Evolutionary conservation across 2,888 invertebrate genomes (phyloP), one percentile per base, ranked within the genome.

Genomic region (Torymus aiolomorphi): DNA sequence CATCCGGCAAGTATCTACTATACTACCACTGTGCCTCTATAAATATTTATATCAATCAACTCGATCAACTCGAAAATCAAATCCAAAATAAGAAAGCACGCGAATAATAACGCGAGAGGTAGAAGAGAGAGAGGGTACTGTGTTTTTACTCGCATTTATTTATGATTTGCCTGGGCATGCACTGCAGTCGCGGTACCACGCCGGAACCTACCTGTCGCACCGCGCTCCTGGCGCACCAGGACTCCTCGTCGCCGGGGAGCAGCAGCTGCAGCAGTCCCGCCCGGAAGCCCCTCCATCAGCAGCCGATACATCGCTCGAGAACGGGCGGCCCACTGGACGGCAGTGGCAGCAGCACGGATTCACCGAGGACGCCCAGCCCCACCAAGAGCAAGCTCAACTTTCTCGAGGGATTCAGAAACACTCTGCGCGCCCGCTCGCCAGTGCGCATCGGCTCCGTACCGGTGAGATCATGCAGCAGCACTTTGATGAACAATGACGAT

Each of bases 331-430:
- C 83, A n/a, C 82, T 86, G 72, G 86, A 86, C 73, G 62, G 74
- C 14, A 82, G 84, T 31, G 80, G 42, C 8, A 42, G 42, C 42
- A 42, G 72, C 10, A 63, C 62, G 12, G 83, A 85, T 20, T 81
- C 85, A 3, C 86, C 88, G 14, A 87, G 89, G 49, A 90, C 91
- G 8, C 89, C 89, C 18, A 91, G 90, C 83, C 91, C 91, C 16
- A 91, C 91, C 63, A 92, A 92, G 85, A 91, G 91, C 84, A 92
- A 91, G 82, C 86, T 90, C 78, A 89, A 88, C 84, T 92, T 94
- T 86, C 92, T 94, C 86, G 93, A 93, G 85, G 94, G 94, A 84
- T 93, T 94, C 88, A 91, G 92, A 83, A 93, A 93, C 88, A 93
- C 93, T 8, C 89, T 94, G 83, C 91, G 92, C 80, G 87, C 90